Base-by-base conservation (phyloP, 1,140 invertebrate species). In the Adoxophyes honmai region DNA sequence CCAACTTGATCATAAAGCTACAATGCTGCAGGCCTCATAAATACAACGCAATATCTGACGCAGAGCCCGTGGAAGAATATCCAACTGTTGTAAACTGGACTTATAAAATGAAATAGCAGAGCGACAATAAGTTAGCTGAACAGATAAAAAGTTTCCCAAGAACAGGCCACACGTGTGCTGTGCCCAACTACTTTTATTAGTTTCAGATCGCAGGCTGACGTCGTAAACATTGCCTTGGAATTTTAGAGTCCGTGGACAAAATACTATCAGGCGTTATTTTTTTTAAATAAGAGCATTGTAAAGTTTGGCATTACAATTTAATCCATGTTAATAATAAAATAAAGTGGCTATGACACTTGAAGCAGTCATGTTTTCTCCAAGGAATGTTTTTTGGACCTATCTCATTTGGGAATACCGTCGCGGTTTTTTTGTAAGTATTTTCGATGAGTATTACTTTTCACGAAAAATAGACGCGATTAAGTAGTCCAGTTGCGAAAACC, bases 161-260 rank as follows among this genome's bases (percentile, higher is more conserved):
- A 35, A 52, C 33, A 15, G 51, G 28, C 51, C 51, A 52, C 51
- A 52, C 51, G 34, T 52, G 48, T 52, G 51, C 15, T 14, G 51
- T 14, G 51, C 11, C 51, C 51, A 35, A 52, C 51, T 52, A 52
- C 51, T 52, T 52, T 52, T 52, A 52, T 52, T 52, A 52, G 11
- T 52, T 52, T 16, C 33, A 35, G 51, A 48, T 48, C 42, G 42
- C 21, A 28, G 42, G 8, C 39, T 11, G 13, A 2, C 18, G 42
- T 28, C 42, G 21, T 48, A 48, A 48, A 48, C n/a, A 18, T 44
- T 44, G 39, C 18, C 21, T 48, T 48, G n/a, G 42, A 28, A 28
- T 48, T 48, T 28, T 21, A 18, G 42, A 3, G 14, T 44, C 16
- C 39, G 7, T 48, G 42, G 11, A 48, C 15, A 48, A 21, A 48